Evolutionary conservation across 2,888 invertebrate species (phyloP).

Genomic region (Epinotia demarniana): DNA sequence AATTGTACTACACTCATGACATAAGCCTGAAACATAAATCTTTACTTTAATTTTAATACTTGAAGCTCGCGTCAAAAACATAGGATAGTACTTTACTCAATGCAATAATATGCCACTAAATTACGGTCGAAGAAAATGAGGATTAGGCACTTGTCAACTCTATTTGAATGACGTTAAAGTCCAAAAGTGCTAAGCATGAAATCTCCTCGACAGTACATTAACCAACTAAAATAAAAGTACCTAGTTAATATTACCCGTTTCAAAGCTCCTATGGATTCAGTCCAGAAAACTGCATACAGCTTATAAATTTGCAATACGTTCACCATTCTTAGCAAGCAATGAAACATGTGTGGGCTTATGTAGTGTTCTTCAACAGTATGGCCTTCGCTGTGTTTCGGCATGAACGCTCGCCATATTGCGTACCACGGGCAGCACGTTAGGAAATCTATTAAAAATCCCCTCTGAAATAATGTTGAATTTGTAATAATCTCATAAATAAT

Average conservation of each 20-base stretch:
- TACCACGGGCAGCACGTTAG: slow-evolving; percentile 81
- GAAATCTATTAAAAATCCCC: slow-evolving; percentile 75
- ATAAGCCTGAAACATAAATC: slow-evolving; percentile 72
- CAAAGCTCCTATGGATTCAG: slow-evolving; percentile 75
- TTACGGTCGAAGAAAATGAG: no score
- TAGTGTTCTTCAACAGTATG: slow-evolving; percentile 64
- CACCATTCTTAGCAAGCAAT: slow-evolving; percentile 71
- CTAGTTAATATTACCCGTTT: slow-evolving; percentile 64
- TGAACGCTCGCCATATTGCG: slow-evolving; percentile 63
- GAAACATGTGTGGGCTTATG: slow-evolving; percentile 65
- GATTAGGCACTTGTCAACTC: no score
- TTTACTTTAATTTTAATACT: background rate
- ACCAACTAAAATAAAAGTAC: background rate
- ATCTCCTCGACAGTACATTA: background rate
- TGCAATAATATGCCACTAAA: background rate
- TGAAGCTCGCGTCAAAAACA: background rate
- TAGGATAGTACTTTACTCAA: background rate
- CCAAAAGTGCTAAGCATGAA: no score
- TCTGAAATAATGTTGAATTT: slow-evolving; percentile 57
- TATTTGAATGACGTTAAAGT: no score
- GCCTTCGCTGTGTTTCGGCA: slow-evolving; percentile 69
- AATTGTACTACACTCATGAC: slow-evolving; percentile 80
- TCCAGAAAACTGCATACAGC: slow-evolving; percentile 72
- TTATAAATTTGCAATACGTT: slow-evolving; percentile 78
- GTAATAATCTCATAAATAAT: background rate